Evolutionary conservation across 2,113 vertebrate genomes (phyloP), one percentile per base, ranked within the genome.

Genomic region (Cynoglossus semilaevis): DNA sequence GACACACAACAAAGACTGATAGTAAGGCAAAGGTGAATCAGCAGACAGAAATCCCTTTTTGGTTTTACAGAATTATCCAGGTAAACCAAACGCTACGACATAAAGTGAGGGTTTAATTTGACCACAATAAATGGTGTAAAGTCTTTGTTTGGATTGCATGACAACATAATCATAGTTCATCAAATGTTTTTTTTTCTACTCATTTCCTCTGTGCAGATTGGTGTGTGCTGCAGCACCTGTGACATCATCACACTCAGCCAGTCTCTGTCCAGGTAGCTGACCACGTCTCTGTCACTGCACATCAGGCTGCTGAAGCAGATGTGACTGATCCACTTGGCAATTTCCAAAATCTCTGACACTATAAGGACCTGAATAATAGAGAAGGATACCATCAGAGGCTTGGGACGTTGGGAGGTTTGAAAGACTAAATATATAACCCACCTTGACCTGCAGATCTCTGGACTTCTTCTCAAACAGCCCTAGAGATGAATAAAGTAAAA

Each of bases 401-500:
- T 2, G 22, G 22, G 22, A 29, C 22, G 6, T n/a, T n/a, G n/a
- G n/a, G n/a, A 29, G 22, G 22, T 29, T 29, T 29, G 22, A 6
- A 29, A 29, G 22, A 29, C 22, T 2, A 29, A 15, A 2, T 1
- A 0, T 50, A 95, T 38, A 19, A 53, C 58, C 29, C 63, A 98
- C 96, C 94, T 97, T 98, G 40, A 97, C 90, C 71, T 93, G 88
- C 71, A 97, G 87, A 74, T 93, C 91, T 80, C 93, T 92, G 16
- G 90, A 84, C 76, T 93, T 96, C 77, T 89, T 83, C 15, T 85
- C 74, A 70, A 92, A 87, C 69, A 93, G 83, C 69, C 92, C 89
- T 74, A 94, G 69, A 58, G 91, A 88, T 2, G 94, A 91, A 90
- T 96, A 95, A 80, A 94, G 80, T 75, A 92, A 81, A 50, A 88